These are phyloP conservation scores for Clanis bilineata DNA, from an alignment of 2,888 invertebrate genomes.

Conservation along the genomic window DNA sequence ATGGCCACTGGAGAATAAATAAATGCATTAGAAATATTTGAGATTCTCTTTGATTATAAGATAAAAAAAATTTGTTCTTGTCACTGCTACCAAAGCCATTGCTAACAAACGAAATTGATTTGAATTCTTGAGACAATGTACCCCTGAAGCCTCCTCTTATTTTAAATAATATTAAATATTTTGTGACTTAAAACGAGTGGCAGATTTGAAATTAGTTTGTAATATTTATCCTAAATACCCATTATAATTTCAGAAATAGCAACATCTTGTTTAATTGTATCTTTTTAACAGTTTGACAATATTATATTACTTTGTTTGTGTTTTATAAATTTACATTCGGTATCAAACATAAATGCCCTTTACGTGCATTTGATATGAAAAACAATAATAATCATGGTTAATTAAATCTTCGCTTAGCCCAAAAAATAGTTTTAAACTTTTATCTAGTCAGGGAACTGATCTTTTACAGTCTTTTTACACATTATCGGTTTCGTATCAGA, in stretches of 20 bases:
- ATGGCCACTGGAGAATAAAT: constrained; percentile 73
- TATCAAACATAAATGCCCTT: too few species aligned
- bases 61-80: constrained; percentile 11
- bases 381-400: neutral
- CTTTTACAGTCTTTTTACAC: constrained; percentile 77
- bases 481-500: constrained; percentile 64
- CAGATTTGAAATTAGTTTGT: neutral
- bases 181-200: neutral
- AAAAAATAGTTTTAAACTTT: constrained; percentile 24
- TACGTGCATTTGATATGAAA: neutral
- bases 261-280: neutral
- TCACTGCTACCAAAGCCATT: neutral
- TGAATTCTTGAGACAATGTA: neutral
- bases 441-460: constrained; percentile 70
- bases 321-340: too few species aligned
- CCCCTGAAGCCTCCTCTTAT: neutral
- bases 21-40: constrained; percentile 44
- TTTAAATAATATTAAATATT: neutral
- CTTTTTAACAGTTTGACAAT: neutral
- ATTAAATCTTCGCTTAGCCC: constrained; percentile 2
- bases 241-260: neutral
- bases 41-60: constrained; percentile 23
- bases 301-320: neutral
- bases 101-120: neutral
- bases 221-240: neutral